Percentiles rank a stretch among this genome's conserved stretches.
These are phyloP conservation scores for Dasypolia templi DNA, from an alignment of 2,888 invertebrate genomes.

Conservation along the genomic window DNA sequence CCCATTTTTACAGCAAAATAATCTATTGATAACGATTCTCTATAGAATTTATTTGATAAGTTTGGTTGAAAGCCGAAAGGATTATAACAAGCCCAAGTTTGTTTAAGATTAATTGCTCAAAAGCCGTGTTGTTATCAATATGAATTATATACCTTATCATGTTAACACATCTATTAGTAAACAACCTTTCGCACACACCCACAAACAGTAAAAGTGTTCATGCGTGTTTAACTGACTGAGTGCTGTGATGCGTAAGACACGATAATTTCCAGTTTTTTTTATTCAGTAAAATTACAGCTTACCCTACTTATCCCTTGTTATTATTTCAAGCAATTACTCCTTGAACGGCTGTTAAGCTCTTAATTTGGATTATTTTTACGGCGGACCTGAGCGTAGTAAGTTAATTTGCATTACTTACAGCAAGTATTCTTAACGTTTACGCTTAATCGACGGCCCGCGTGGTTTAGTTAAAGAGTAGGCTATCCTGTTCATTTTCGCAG, in stretches of 20 bases:
- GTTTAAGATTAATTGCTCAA: not conserved
- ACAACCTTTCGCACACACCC: not conserved
- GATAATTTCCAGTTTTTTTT: conserved; percentile 6
- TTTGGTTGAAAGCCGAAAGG: not conserved
- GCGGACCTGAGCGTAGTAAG: conserved; percentile 40
- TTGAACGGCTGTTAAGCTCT: conserved; percentile 46
- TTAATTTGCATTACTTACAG: conserved; percentile 53
- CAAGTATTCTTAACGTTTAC: conserved; percentile 21
- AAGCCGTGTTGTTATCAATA: not conserved
- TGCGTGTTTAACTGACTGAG: not conserved
- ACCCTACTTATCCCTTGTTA: conserved; percentile 49
- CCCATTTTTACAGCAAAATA: conserved; percentile 1
- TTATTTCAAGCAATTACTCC: conserved; percentile 57
- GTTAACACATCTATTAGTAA: conserved; percentile 2
- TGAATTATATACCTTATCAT: not conserved
- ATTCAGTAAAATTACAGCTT: conserved; percentile 22
- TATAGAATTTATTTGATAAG: not conserved
- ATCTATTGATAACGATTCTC: conserved; percentile 2
- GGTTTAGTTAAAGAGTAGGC: not conserved
- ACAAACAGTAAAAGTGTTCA: not conserved
- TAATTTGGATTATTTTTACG: conserved; percentile 60
- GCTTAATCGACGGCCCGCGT: not conserved
- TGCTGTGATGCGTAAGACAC: conserved; percentile 1
- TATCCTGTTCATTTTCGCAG: not conserved
- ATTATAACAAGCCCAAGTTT: conserved; percentile 2